phyloP scores from a whole-genome alignment of 2,888 invertebrate species.

The Andrena trimmerana region DNA sequence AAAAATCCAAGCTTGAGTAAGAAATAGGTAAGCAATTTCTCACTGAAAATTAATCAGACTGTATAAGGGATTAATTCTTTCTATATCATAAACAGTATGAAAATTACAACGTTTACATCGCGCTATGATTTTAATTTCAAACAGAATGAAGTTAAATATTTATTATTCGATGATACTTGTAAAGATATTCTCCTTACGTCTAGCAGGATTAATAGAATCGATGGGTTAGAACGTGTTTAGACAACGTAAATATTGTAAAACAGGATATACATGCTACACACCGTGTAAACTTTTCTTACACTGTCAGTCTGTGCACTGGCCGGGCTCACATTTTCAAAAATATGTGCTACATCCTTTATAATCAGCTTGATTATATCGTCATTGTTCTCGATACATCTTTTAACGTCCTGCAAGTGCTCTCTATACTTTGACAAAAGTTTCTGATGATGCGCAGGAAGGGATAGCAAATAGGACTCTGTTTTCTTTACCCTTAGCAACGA shows the following conservation, averaged over 20 bases:
- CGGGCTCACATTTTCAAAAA: conserved; percentile 92
- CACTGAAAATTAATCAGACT: background rate
- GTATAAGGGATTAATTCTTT: background rate
- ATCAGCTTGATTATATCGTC: conserved; percentile 89
- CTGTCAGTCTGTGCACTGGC: conserved; percentile 79
- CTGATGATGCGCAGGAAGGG: conserved; percentile 91
- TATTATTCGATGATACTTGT: background rate
- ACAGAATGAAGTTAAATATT: conserved; percentile 2
- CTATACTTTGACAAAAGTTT: conserved; percentile 91
- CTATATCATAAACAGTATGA: background rate
- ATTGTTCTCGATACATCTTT: conserved; percentile 92
- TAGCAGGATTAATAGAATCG: conserved; percentile 11
- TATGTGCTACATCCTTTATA: conserved; percentile 91
- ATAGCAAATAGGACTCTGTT: conserved; percentile 91
- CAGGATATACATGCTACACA: conserved; percentile 71
- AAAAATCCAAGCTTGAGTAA: conserved; percentile 41
- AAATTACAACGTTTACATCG: background rate
- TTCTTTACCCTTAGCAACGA: conserved; percentile 91
- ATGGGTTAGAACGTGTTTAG: background rate
- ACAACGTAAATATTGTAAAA: conserved; percentile 42
- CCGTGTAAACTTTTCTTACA: conserved; percentile 78
- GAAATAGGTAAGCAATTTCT: conserved; percentile 19
- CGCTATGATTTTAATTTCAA: background rate
- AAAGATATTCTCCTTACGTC: background rate
- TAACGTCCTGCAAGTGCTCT: conserved; percentile 90